Conservation (phyloP, 1,140 invertebrate species). For the Heliothis virescens region DNA sequence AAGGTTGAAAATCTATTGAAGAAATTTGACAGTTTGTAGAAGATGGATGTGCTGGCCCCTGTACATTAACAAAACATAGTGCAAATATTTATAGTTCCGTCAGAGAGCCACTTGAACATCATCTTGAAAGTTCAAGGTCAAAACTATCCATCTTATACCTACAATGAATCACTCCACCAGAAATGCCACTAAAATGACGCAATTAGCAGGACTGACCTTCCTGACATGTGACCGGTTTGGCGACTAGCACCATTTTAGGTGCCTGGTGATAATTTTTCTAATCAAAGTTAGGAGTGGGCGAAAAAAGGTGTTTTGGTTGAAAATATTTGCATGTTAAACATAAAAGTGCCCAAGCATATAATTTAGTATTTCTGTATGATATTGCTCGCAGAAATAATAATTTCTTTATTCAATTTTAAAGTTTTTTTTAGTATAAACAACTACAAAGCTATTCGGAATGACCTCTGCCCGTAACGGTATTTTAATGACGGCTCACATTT, state of each 20-base stretch:
- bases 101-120: not conserved
- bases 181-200: conserved; percentile 23
- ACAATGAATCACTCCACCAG: conserved; percentile 5
- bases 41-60: too few relatives aligned
- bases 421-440: too few relatives aligned
- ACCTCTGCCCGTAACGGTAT: too few relatives aligned
- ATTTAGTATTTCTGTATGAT: too few relatives aligned
- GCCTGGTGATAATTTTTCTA: not conserved
- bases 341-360: not conserved
- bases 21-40: too few relatives aligned
- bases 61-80: not conserved
- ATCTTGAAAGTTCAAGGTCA: conserved; percentile 15
- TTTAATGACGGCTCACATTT: too few relatives aligned
- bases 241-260: not conserved
- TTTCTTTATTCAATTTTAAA: too few relatives aligned
- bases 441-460: too few relatives aligned
- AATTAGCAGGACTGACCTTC: conserved; percentile 10
- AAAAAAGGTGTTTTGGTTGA: not conserved
- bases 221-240: not conserved
- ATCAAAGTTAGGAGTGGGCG: not conserved
- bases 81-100: conserved; percentile 14
- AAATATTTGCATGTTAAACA: not conserved
- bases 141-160: not conserved
- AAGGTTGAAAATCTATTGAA: too few relatives aligned
- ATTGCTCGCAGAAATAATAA: too few relatives aligned